phyloP scores from a whole-genome alignment of 2,797 vertebrate genomes.

The Pangasius mekongensis region DNA sequence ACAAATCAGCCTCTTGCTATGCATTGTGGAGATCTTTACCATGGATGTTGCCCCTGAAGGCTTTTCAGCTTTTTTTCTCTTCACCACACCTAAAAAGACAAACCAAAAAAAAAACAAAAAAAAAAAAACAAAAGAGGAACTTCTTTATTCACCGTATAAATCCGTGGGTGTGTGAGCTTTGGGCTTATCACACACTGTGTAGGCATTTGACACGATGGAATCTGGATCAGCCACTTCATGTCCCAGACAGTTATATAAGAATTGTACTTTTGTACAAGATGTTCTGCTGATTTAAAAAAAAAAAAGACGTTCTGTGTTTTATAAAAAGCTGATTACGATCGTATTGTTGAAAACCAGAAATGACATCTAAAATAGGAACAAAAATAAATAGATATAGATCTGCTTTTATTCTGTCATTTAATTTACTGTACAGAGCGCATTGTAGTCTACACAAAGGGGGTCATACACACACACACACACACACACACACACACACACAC shows the following conservation, averaged over 20 bases:
- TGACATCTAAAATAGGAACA: neutral
- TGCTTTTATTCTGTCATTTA: too few species aligned
- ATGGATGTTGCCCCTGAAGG: neutral
- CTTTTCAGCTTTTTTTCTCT: neutral
- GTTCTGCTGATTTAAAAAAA: neutral
- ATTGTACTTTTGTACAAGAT: neutral
- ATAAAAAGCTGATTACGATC: neutral
- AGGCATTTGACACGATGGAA: neutral
- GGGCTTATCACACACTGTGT: neutral
- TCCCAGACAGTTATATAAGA: neutral
- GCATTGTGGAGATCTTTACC: neutral
- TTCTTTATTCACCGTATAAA: constrained; percentile 42
- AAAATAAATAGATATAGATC: neutral
- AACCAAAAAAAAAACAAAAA: neutral
- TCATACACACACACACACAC: neutral
- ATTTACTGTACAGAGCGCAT: neutral
- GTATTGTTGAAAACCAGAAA: neutral
- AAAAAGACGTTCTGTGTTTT: neutral
- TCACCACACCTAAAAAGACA: neutral
- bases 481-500: neutral
- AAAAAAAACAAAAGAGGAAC: too few species aligned
- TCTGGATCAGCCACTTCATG: neutral
- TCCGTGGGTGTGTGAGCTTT: neutral
- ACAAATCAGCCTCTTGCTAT: constrained; percentile 32
- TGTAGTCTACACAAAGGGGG: neutral